phyloP scores from a whole-genome alignment of 2,797 vertebrate genomes.

The Phoeniculus purpureus region DNA sequence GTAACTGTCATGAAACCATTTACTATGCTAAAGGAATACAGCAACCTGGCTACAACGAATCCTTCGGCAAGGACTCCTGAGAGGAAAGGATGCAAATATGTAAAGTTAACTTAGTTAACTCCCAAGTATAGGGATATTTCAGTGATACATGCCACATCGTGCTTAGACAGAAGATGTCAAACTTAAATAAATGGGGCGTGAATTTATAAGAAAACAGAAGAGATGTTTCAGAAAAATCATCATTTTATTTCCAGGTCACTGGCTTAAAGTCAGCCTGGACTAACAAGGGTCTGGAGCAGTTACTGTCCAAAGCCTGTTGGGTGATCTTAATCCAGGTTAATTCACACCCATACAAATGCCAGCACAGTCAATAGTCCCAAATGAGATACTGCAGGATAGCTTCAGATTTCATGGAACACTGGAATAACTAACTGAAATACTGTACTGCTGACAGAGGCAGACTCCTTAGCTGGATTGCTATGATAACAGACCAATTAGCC shows the following conservation, averaged over 20 bases:
- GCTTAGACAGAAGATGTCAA: neutral
- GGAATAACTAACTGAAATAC: neutral
- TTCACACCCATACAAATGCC: neutral
- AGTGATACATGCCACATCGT: neutral
- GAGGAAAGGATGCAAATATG: neutral
- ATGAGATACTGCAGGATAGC: neutral
- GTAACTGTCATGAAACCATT: neutral
- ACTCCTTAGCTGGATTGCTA: neutral
- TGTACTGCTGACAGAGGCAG: neutral
- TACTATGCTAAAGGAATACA: neutral
- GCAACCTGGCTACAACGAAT: neutral
- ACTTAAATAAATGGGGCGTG: neutral
- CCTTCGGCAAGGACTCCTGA: neutral
- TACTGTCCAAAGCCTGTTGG: neutral
- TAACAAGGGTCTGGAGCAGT: neutral
- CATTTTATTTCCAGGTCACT: neutral
- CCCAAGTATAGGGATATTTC: accelerated
- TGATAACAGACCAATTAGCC: neutral
- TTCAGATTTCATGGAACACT: neutral
- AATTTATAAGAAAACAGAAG: neutral
- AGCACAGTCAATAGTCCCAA: neutral
- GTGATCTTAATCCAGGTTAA: neutral
- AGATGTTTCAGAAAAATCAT: neutral
- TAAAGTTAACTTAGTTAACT: neutral
- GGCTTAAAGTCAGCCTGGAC: neutral